Base-by-base conservation (phyloP, 2,113 vertebrate species). In the Platysternon megacephalum region DNA sequence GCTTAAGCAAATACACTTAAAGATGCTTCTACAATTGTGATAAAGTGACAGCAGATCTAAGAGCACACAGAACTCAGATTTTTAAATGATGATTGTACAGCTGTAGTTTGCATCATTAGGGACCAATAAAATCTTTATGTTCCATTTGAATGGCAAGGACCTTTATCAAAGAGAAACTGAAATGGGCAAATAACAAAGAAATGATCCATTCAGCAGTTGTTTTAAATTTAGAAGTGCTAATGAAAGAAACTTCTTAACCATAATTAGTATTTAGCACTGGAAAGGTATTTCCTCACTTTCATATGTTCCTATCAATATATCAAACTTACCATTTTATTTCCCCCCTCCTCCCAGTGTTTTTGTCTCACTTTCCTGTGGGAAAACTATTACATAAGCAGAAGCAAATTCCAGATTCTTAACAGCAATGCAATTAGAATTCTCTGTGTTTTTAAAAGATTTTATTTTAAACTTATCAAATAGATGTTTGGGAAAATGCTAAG, bases 1-100 rank as follows among this genome's bases (percentile, higher is more conserved):
- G 98, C 83, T 97, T 97, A 98, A 98, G 94, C 93, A 98, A 98
- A 98, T 94, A 98, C 82, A 96, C 96, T 98, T 98, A 98, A 98
- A 97, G 93, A 96, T 95, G 91, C 82, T 98, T 98, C 92, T 86
- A 90, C 89, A 96, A 87, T 93, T 97, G 92, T 96, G 95, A 98
- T 97, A 94, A 96, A 97, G 95, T 95, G 83, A 97, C 82, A 92
- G 87, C 52, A 95, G 88, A 94, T 93, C 88, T 93, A 96, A 97
- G 49, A 97, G 90, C 84, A 55, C 91, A 91, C 58, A 98, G 92
- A 95, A 55, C 84, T 90, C 89, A 95, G 95, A 97, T 91, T 97
- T 96, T 86, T 90, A 96, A 98, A 96, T 95, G 91, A 97, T 98
- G 90, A 98, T 97, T 93, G 88, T 95, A 95, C 94, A 97, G 95